Conservation (phyloP, 2,113 vertebrate species). For the Laterallus jamaicensis region DNA sequence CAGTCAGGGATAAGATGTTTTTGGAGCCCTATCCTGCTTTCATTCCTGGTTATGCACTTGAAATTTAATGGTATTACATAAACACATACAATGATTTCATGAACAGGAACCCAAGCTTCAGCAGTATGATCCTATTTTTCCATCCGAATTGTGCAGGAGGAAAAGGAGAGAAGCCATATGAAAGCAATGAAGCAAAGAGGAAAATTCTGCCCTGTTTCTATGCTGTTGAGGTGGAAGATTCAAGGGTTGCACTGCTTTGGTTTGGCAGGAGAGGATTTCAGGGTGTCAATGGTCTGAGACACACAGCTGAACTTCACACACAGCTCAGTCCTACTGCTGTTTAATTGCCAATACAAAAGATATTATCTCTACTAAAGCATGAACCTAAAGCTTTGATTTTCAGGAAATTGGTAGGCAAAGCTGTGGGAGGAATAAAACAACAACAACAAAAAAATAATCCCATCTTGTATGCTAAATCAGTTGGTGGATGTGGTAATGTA, state of each 20-base stretch:
- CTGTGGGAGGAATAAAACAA: background rate
- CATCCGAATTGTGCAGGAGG: background rate
- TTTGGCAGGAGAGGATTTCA: background rate
- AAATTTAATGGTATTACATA: background rate
- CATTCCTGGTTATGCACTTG: background rate
- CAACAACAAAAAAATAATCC: background rate
- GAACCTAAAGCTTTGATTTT: slow-evolving; percentile 7
- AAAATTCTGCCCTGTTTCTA: background rate
- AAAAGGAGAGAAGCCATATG: background rate
- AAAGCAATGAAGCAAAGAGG: background rate
- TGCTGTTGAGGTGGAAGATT: background rate
- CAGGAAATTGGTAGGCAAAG: slow-evolving; percentile 33
- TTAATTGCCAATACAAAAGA: slow-evolving; percentile 25
- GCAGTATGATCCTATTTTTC: background rate
- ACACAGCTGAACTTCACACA: background rate
- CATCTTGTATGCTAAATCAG: slow-evolving; percentile 39
- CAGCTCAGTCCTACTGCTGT: background rate
- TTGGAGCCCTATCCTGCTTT: background rate
- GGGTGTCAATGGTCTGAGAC: background rate
- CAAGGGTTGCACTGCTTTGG: background rate
- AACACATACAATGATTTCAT: background rate
- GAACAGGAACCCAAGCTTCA: background rate
- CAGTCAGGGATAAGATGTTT: background rate
- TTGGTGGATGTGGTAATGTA: slow-evolving; percentile 9
- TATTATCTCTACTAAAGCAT: background rate